Conservation (phyloP, 2,113 vertebrate species). For the Lethenteron reissneri region DNA sequence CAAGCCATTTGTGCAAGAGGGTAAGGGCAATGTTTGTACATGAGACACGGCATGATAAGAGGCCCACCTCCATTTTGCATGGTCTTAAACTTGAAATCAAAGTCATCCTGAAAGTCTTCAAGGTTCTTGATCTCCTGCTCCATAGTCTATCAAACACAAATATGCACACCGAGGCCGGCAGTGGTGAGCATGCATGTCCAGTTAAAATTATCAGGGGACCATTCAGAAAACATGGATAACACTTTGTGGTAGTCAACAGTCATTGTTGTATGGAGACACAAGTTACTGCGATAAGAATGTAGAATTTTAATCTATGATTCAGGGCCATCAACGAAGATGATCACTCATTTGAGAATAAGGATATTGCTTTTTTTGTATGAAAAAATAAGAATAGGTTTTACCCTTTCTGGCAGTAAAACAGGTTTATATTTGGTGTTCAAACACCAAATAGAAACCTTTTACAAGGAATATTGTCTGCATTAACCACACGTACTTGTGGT, state of each 20-base stretch:
- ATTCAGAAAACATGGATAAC: neutral
- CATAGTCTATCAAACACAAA: slow-evolving; percentile 36
- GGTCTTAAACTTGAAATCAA: slow-evolving; percentile 91
- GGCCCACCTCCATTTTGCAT: slow-evolving; percentile 57
- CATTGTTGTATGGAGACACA: neutral
- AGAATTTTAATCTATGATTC: neutral
- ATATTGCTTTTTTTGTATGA: too few species aligned
- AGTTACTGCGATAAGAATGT: neutral
- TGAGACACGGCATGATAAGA: neutral
- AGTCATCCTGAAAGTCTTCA: slow-evolving; percentile 86
- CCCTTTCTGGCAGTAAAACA: too few species aligned
- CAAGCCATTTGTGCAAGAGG: too few species aligned
- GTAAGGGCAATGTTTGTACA: too few species aligned
- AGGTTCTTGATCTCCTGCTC: slow-evolving; percentile 83
- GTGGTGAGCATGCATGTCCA: neutral
- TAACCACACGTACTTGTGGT: too few species aligned
- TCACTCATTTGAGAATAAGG: too few species aligned
- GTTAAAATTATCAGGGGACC: neutral
- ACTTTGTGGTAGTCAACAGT: neutral
- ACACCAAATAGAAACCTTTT: too few species aligned
- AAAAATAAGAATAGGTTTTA: too few species aligned
- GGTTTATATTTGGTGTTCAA: too few species aligned
- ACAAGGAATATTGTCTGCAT: too few species aligned
- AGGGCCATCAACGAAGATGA: too few species aligned
- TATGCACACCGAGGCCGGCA: neutral